Base-by-base conservation (phyloP, 1,140 invertebrate species). In the Pararge aegeria region DNA sequence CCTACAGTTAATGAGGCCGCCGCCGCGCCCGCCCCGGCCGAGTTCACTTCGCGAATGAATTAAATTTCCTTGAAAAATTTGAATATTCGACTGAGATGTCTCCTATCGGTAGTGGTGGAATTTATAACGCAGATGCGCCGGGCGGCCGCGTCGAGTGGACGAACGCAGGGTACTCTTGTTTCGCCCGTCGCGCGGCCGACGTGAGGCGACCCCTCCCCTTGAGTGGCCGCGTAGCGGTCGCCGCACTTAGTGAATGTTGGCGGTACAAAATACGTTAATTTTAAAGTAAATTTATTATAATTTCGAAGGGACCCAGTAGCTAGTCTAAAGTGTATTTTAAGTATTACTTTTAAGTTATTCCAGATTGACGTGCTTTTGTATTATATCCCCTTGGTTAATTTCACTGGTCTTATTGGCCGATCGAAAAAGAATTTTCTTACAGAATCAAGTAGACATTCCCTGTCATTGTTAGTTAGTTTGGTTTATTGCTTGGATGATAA, bases 301-400 rank as follows among this genome's bases (percentile, higher is more conserved):
- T 78, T 86, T 78, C 71, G 65, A 84, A 63, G 84, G 87, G 87
- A 89, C 83, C 84, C 84, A 83, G 75, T 86, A 87, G 81, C 66
- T 85, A 81, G 75, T 80, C 66, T 73, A 72, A 72, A 61, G 55
- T 78, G 71, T 85, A 83, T 84, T 73, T 70, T 86, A 83, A 84
- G 82, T 87, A 80, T 82, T 85, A 83, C 64, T 78, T 59, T 75
- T 84, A 85, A 83, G 76, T 87, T 86, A 83, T 82, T 88, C 80
- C 83, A 82, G 66, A 78, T 77, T 78, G 73, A 80, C 71, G 62
- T 76, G 78, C 72, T 80, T 76, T 75, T 68, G 67, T 69, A 68
- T 75, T 74, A 66, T 76, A 60, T 63, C 68, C 55, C 58, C 48
- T 29, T 10, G 49, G 50, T 52, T 50, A 13, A 55, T 62, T 58